Percentiles rank a stretch among this genome's conserved stretches.
Conservation (phyloP, 2,888 invertebrate genomes). For the Tetranychus truncatus region DNA sequence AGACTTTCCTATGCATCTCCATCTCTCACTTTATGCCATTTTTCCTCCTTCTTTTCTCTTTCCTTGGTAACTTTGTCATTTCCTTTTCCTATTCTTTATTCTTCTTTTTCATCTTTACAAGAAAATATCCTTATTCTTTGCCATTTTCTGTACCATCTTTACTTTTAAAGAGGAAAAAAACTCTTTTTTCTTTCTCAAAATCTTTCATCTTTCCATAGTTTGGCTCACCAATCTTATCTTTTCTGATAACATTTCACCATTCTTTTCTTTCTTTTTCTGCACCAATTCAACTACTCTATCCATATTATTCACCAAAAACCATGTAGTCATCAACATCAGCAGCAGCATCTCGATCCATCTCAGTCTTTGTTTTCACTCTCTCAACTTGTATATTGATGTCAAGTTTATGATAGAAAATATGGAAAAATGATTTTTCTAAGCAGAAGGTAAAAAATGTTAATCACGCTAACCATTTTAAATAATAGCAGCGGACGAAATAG, state of each 20-base stretch:
- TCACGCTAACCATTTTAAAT: no score
- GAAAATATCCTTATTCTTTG: slow-evolving; percentile 1
- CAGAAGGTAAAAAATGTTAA: no score
- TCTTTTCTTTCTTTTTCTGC: neutral
- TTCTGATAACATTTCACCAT: neutral
- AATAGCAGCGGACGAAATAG: no score
- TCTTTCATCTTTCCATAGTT: neutral
- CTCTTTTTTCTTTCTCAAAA: neutral
- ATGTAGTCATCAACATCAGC: neutral
- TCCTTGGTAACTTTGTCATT: neutral
- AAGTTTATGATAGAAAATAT: neutral
- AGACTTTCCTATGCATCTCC: neutral
- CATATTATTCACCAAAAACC: neutral
- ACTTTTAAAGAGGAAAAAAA: neutral
- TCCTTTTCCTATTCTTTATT: neutral
- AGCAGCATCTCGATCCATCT: neutral
- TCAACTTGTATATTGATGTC: neutral
- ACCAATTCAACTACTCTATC: neutral
- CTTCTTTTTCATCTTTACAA: neutral
- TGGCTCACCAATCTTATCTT: neutral
- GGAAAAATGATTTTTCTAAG: no score
- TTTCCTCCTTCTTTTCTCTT: slow-evolving; percentile 1
- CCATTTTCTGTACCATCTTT: neutral
- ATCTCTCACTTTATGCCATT: slow-evolving; percentile 2
- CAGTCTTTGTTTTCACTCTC: neutral